Evolutionary conservation across 2,888 invertebrate species (phyloP), one percentile per base, ranked within the genome.

Genomic region (Onthophagus sagittarius): DNA sequence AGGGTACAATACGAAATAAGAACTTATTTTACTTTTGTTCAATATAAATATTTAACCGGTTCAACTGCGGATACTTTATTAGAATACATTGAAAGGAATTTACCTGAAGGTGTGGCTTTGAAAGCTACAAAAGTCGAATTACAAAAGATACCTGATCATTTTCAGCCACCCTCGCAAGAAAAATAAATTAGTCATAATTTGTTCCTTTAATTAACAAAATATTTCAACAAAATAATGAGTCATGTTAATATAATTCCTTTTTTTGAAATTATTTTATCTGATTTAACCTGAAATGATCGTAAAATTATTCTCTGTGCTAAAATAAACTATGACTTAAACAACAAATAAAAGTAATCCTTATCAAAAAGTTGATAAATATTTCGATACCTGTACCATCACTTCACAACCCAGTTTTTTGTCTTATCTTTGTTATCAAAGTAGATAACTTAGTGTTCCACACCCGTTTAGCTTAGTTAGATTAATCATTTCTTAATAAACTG

Each of bases 41-140:
- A 94, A 80, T 90, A 97, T 32, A 91, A 93, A 79, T 89, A 93
- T 80, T 83, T 99, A 9, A 99, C 99, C 0, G 97, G 96, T 0
- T 98, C 98, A 2, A 99, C 99, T 9, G 93, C 97, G 69, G 96
- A 96, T 78, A 98, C 99, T 7, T 94, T 95, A 83, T 86, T 99
- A 71, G 99, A 99, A 86, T 99, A 99, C 84, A 91, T 98, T 74
- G 93, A 99, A 85, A 88, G 99, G 80, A 99, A 99, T 87, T 88
- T 99, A 72, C 99, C 99, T 0, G 99, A 99, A 88, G 99, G 99
- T 62, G 94, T 99, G 77, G 95, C 96, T 2, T 89, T 99, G 84
- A 97, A 97, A 88, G 92, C 94, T 0, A 94, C 94, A 0, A 95
- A 92, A 87, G 90, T 94, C 6, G 39, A 53, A 53, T 11, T 53